A percentile compares a stretch with the other conserved stretches of the same genome.
Evolutionary conservation across 2,888 invertebrate species (phyloP).

Genomic region (Agrenia bidenticulata): DNA sequence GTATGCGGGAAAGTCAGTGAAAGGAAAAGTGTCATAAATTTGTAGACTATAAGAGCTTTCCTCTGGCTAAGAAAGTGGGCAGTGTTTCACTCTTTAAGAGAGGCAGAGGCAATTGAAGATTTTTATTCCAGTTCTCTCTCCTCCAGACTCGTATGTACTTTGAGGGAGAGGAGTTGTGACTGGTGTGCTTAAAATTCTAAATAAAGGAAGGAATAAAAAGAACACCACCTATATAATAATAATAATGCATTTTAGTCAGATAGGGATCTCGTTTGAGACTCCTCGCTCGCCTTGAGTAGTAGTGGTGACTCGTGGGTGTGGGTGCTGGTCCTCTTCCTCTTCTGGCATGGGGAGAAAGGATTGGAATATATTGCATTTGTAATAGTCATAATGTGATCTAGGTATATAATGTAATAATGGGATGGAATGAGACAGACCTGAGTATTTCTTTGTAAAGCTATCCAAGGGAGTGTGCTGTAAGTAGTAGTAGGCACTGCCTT

Average conservation of each 20-base stretch:
- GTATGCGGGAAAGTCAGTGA: slow-evolving; percentile 52
- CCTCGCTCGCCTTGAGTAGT: background rate
- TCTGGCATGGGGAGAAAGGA: slow-evolving; percentile 4
- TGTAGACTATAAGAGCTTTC: slow-evolving; percentile 33
- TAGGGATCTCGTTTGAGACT: too few species aligned
- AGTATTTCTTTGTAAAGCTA: slow-evolving; percentile 26
- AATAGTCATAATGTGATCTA: slow-evolving; percentile 45
- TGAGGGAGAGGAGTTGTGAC: slow-evolving; percentile 19
- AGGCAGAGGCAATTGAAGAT: slow-evolving; percentile 28
- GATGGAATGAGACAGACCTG: slow-evolving; percentile 36
- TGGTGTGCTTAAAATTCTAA: slow-evolving; percentile 29
- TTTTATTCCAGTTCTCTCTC: slow-evolving; percentile 11
- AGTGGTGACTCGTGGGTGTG: background rate
- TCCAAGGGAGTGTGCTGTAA: too few species aligned
- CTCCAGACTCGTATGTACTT: too few species aligned
- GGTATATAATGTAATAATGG: slow-evolving; percentile 46
- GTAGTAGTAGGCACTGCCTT: too few species aligned
- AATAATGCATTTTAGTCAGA: slow-evolving; percentile 10
- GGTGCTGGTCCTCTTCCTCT: background rate
- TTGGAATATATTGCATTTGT: slow-evolving; percentile 31
- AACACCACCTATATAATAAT: slow-evolving; percentile 8
- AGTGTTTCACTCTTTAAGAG: slow-evolving; percentile 10
- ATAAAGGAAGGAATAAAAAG: background rate
- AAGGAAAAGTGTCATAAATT: slow-evolving; percentile 54
- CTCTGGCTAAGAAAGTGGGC: background rate